Evolutionary conservation across 1,140 invertebrate genomes (phyloP), one percentile per base, ranked within the genome.

Genomic region (Diorhabda elongata): DNA sequence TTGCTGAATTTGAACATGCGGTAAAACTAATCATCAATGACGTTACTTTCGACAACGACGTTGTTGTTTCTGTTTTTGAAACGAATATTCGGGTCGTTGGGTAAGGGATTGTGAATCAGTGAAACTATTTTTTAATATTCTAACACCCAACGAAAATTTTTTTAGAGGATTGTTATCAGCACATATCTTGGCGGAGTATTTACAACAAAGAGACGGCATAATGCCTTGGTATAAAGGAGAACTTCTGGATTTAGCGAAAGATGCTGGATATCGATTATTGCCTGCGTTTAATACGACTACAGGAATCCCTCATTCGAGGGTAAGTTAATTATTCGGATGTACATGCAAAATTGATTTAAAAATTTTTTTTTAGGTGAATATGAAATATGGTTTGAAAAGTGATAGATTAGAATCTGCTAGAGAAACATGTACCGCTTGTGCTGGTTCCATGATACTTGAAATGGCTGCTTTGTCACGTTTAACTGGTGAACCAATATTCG

Each of bases 281-380:
- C 97, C 97, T 59, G 97, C 98, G 7, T 99, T 99, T 81, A 98
- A 99, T 82, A 98, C 97, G 3, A 91, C 93, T 3, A 99, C 96
- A n/a, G 97, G 97, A 11, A 93, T 99, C 75, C 97, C 97, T 41
- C 94, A 97, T 84, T 92, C 96, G 5, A 88, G 93, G 79, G 96
- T 98, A 79, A 85, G 75, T 63, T n/a, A 52, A 6, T 3, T 3
- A 52, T 52, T 8, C 6, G 6, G n/a, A 52, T 6, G 26, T 26
- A 26, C 26, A 26, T 26, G 26, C 26, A 26, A 26, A 26, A 26
- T 26, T 26, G 26, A 26, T 26, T 26, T 2, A 26, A 26, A 26
- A 26, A 26, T 26, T 26, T 60, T 42, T 26, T 26, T 60, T 42
- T 60, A 95, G 93, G 87, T 97, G 63, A 98, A 99, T 84, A 84